Percentiles rank a stretch among this genome's conserved stretches.
These are phyloP conservation scores for Drosophila histrio DNA, from an alignment of 2,888 invertebrate species.

Conservation along the genomic window DNA sequence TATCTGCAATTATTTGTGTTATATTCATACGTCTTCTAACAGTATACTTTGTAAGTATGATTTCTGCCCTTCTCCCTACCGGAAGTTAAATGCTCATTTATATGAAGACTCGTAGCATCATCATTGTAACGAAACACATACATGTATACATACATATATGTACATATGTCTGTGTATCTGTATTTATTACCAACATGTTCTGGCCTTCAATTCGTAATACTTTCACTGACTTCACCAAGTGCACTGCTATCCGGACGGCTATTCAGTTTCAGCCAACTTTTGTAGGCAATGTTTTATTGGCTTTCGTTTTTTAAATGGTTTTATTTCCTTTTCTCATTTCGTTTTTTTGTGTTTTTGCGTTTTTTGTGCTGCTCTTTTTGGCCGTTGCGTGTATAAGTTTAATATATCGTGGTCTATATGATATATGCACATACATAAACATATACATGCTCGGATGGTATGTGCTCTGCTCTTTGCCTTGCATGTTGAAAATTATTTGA, in stretches of 20 bases:
- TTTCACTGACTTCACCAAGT: conserved; percentile 34
- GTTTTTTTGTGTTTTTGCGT: conserved; percentile 7
- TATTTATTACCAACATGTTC: conserved; percentile 39
- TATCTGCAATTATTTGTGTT: too few species aligned
- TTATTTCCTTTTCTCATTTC: conserved; percentile 1
- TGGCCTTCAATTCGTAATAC: conserved; percentile 50
- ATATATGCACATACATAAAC: conserved; percentile 30
- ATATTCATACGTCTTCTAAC: too few species aligned
- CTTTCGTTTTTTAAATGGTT: conserved; percentile 54
- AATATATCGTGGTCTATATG: conserved; percentile 65
- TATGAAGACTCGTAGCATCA: neutral
- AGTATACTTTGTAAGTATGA: too few species aligned
- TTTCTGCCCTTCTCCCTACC: neutral
- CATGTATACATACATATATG: neutral
- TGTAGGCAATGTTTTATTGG: conserved; percentile 57
- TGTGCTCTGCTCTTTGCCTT: conserved; percentile 55
- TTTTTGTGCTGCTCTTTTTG: conserved; percentile 18
- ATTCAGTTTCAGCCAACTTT: conserved; percentile 32
- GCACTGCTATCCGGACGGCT: conserved; percentile 5
- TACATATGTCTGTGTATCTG: neutral
- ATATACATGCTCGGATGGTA: conserved; percentile 18
- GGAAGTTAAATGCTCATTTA: conserved; percentile 7
- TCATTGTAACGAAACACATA: conserved; percentile 6
- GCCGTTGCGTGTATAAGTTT: conserved; percentile 61
- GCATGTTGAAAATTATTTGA: conserved; percentile 66